Evolutionary conservation across 2,797 vertebrate genomes (phyloP).

Genomic region (Craterocephalus amniculus): DNA sequence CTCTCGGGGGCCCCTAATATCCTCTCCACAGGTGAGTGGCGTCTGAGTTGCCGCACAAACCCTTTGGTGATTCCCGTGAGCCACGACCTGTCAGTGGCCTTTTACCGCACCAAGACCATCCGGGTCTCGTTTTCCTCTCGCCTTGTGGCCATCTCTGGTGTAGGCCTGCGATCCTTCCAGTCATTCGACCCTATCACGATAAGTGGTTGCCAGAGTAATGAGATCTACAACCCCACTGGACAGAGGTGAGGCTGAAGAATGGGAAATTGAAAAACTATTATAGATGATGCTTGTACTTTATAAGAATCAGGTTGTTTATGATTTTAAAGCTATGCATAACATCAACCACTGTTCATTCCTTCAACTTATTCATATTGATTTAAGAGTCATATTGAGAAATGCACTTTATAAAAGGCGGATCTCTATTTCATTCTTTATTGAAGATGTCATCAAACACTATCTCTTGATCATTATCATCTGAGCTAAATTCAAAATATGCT

Average conservation of each 20-base stretch:
- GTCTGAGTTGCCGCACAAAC: constrained; percentile 97
- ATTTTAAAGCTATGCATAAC: no score
- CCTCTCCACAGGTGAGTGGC: constrained; percentile 87
- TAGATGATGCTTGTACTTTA: no score
- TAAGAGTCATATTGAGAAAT: no score
- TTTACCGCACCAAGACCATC: constrained; percentile 96
- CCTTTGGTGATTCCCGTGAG: constrained; percentile 97
- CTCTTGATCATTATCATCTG: no score
- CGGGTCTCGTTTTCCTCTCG: constrained; percentile 91
- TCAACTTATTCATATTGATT: neutral
- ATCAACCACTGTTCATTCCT: no score
- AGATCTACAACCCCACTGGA: constrained; percentile 95
- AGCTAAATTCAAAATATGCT: no score
- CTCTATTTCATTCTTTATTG: no score
- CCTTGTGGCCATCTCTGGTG: constrained; percentile 95
- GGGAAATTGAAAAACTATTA: constrained; percentile 1
- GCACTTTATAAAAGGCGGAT: no score
- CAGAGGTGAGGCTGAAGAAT: constrained; percentile 88
- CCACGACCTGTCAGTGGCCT: constrained; percentile 96
- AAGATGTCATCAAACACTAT: no score
- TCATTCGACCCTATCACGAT: constrained; percentile 98
- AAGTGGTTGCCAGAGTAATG: constrained; percentile 95
- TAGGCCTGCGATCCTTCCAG: constrained; percentile 97
- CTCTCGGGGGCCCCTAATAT: constrained; percentile 7
- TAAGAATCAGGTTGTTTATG: no score